Percentiles rank a stretch among this genome's conserved stretches.
phyloP scores from a whole-genome alignment of 2,113 vertebrate genomes.

The Excalfactoria chinensis region DNA sequence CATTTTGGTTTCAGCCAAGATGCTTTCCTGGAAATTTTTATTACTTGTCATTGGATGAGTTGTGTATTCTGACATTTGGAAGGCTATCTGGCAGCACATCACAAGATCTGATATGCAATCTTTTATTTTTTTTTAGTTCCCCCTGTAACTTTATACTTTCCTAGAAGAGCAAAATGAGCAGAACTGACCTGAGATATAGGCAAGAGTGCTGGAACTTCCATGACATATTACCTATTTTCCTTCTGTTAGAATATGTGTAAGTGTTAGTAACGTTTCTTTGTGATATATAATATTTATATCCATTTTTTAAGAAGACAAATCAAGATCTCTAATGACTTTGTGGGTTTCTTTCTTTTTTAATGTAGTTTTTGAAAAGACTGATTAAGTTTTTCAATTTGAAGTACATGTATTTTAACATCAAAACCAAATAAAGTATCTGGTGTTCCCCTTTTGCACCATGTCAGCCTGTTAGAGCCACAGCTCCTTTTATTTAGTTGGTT shows the following conservation, averaged over 20 bases:
- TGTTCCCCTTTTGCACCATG: rapidly evolving
- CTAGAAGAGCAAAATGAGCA: background rate
- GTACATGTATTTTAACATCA: background rate
- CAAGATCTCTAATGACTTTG: background rate
- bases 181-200: background rate
- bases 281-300: background rate
- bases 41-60: slow-evolving; percentile 31
- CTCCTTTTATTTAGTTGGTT: background rate
- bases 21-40: slow-evolving; percentile 37
- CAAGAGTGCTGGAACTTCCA: background rate
- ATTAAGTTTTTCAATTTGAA: background rate
- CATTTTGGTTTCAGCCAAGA: background rate
- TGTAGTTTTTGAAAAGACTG: background rate
- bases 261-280: background rate
- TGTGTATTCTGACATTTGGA: slow-evolving; percentile 61
- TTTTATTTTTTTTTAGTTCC: background rate
- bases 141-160: background rate
- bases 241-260: background rate
- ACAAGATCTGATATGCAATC: background rate
- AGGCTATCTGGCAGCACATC: slow-evolving; percentile 40
- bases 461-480: background rate
- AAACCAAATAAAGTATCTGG: rapidly evolving
- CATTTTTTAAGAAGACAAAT: background rate
- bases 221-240: background rate
- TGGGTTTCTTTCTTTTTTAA: background rate